Evolutionary conservation across 1,140 invertebrate genomes (phyloP).

Genomic region (Lepidurus arcticus): DNA sequence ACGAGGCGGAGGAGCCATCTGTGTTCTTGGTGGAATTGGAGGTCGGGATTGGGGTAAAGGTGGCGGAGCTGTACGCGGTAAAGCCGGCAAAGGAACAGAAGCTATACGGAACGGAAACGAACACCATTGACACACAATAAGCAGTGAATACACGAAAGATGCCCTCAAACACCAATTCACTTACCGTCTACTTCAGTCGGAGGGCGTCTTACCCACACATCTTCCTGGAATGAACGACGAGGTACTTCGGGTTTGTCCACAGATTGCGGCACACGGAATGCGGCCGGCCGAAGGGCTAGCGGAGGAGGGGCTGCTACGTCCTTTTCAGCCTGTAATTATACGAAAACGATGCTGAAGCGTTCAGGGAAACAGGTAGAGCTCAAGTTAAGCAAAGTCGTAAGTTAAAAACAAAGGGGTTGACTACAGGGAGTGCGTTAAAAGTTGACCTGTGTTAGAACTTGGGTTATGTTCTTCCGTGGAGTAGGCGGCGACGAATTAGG

Average conservation of each 20-base stretch:
- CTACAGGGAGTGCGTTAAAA: neutral
- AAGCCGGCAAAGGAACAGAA: conserved; percentile 26
- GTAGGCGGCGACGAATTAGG: conserved; percentile 7
- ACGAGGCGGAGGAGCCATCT: conserved; percentile 24
- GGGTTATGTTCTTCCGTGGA: neutral
- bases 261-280: neutral
- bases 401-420: neutral
- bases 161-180: neutral
- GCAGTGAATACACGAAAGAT: neutral
- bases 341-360: neutral
- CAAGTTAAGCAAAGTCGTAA: no score
- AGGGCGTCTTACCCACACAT: neutral
- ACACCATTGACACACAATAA: conserved; percentile 17
- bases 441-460: neutral
- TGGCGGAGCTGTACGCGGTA: conserved; percentile 32
- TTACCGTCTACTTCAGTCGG: neutral
- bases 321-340: neutral
- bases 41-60: conserved; percentile 34
- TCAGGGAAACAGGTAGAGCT: no score
- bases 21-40: conserved; percentile 29
- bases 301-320: neutral
- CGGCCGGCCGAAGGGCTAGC: neutral
- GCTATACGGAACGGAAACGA: conserved; percentile 22
- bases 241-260: neutral
- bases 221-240: conserved; percentile 7